Percentiles rank a stretch among this genome's conserved stretches.
Conservation (phyloP, 2,888 invertebrate species). For the Pegoplata infirma region DNA sequence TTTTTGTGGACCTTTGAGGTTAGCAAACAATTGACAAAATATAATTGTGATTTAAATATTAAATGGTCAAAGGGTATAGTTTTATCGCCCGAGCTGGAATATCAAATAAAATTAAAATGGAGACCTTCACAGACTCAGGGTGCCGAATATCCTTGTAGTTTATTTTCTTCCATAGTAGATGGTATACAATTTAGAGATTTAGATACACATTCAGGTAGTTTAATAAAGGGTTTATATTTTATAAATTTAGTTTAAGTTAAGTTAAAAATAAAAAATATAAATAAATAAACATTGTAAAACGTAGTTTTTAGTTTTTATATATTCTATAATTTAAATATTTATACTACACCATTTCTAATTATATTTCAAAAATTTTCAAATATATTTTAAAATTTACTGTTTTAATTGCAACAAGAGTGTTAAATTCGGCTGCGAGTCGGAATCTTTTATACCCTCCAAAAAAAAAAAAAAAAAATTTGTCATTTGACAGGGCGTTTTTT, state of each 20-base stretch:
- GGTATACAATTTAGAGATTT: constrained; percentile 74
- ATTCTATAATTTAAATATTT: no score
- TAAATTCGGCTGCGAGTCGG: no score
- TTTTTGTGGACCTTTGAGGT: constrained; percentile 71
- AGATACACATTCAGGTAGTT: constrained; percentile 72
- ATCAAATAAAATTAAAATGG: constrained; percentile 75
- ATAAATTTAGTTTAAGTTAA: constrained; percentile 71
- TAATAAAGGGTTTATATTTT: constrained; percentile 74
- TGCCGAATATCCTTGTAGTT: constrained; percentile 76
- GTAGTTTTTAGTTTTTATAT: neutral
- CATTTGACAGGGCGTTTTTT: no score
- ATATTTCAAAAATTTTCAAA: no score
- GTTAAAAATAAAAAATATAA: neutral
- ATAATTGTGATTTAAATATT: constrained; percentile 76
- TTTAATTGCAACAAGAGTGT: no score
- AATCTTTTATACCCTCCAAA: no score
- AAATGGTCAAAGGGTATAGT: constrained; percentile 71
- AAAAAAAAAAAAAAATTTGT: no score
- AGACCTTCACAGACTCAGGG: constrained; percentile 70
- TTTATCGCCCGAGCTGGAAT: constrained; percentile 73
- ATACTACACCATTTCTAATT: no score
- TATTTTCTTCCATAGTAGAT: constrained; percentile 72
- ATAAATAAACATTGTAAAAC: neutral
- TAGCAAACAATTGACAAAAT: constrained; percentile 71
- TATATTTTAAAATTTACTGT: no score